phyloP scores from a whole-genome alignment of 1,140 invertebrate genomes.

The Hirudo medicinalis region DNA sequence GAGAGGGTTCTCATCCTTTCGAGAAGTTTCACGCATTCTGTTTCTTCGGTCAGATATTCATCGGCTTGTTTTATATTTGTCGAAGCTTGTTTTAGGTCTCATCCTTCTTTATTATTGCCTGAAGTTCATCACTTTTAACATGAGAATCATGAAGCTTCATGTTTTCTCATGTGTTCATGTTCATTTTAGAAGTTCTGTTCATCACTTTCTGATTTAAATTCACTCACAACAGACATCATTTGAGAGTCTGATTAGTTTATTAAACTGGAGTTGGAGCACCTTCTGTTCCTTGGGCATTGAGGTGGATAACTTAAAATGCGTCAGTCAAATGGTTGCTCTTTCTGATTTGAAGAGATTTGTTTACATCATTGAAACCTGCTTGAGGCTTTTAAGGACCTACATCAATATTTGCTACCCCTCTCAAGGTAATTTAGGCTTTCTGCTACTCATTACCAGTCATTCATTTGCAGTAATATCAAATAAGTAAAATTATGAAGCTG shows the following conservation, averaged over 20 bases:
- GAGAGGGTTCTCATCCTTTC: slow-evolving; percentile 36
- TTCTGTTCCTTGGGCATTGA: slow-evolving; percentile 47
- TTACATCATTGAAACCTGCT: slow-evolving; percentile 67
- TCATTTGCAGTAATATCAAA: background rate
- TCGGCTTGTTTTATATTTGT: slow-evolving; percentile 10
- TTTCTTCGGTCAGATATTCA: slow-evolving; percentile 30
- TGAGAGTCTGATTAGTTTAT: slow-evolving; percentile 57
- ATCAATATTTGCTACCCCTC: slow-evolving; percentile 51
- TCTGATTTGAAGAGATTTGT: slow-evolving; percentile 64
- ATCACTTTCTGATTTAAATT: background rate
- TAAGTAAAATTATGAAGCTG: background rate
- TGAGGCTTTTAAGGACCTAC: slow-evolving; percentile 66
- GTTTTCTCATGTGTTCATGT: too few relatives aligned
- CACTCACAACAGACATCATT: slow-evolving; percentile 54
- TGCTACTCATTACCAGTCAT: background rate
- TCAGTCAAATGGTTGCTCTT: slow-evolving; percentile 29
- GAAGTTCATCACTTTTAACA: too few relatives aligned
- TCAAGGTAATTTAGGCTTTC: slow-evolving; percentile 37
- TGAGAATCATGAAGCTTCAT: too few relatives aligned
- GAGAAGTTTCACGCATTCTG: slow-evolving; percentile 31
- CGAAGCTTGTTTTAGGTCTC: background rate
- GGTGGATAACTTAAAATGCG: slow-evolving; percentile 30
- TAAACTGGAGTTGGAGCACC: slow-evolving; percentile 47
- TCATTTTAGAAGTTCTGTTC: background rate
- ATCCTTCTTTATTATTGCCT: background rate